phyloP scores from a whole-genome alignment of 2,797 vertebrate species.

The Myripristis murdjan region DNA sequence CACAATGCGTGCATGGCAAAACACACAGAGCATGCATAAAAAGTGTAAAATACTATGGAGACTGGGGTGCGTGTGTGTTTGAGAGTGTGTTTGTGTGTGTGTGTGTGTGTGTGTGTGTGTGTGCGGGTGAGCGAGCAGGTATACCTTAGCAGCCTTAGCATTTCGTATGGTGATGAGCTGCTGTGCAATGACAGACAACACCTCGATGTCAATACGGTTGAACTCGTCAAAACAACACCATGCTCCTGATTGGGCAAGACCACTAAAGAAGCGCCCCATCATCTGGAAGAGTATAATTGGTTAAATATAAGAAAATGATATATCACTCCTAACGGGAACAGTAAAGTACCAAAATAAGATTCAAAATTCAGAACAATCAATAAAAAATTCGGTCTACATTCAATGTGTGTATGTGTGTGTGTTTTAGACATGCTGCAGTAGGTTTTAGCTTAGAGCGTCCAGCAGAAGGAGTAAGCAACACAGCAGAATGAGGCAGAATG shows the following conservation, averaged over 20 bases:
- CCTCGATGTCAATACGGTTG: conserved; percentile 92
- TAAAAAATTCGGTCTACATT: too few species aligned
- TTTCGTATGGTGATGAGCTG: conserved; percentile 92
- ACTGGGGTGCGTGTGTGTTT: too few species aligned
- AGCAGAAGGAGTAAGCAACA: too few species aligned
- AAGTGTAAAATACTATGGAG: too few species aligned
- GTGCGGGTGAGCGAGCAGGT: background rate
- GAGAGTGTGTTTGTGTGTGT: too few species aligned
- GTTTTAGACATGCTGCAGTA: too few species aligned
- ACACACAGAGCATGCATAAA: too few species aligned
- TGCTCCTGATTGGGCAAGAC: conserved; percentile 91
- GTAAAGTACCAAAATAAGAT: background rate
- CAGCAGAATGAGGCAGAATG: too few species aligned
- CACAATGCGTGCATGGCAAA: background rate
- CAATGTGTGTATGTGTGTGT: too few species aligned
- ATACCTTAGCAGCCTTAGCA: conserved; percentile 91
- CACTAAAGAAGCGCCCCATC: conserved; percentile 93
- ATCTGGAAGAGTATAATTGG: conserved; percentile 82
- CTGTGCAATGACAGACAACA: conserved; percentile 91
- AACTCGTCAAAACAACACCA: conserved; percentile 95
- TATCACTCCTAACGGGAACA: background rate
- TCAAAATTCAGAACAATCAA: too few species aligned
- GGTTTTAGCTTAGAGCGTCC: too few species aligned
- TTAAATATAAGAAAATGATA: background rate
- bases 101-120: too few species aligned